A percentile compares a stretch with the other conserved stretches of the same genome.
These are phyloP conservation scores for Trichogramma pretiosum DNA, from an alignment of 1,140 invertebrate species.

Conservation along the genomic window DNA sequence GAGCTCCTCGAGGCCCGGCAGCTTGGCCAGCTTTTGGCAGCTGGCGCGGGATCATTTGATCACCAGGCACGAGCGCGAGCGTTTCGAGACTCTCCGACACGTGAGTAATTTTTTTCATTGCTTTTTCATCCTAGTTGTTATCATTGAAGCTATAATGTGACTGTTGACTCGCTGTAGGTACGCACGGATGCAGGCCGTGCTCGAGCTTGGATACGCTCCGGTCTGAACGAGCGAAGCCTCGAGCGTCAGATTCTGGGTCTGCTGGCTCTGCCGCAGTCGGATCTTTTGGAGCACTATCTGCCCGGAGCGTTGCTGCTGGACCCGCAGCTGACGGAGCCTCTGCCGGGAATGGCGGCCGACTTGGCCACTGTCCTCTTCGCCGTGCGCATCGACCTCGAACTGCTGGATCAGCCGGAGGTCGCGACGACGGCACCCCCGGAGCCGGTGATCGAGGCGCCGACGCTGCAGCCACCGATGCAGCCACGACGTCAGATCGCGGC, in stretches of 20 bases:
- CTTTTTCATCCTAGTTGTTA: no score
- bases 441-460: no score
- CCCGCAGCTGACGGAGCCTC: conserved; percentile 61
- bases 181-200: conserved; percentile 74
- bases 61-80: conserved; percentile 79
- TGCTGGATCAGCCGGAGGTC: no score
- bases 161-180: no score
- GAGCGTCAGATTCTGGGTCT: conserved; percentile 66
- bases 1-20: conserved; percentile 33
- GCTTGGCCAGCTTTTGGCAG: conserved; percentile 65
- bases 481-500: no score
- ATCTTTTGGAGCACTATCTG: conserved; percentile 61
- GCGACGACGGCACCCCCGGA: background rate
- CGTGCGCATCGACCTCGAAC: conserved; percentile 76
- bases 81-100: conserved; percentile 70
- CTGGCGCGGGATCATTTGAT: no score
- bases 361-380: conserved; percentile 82
- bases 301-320: conserved; percentile 73
- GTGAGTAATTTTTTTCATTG: no score
- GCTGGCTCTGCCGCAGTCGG: background rate
- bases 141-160: no score
- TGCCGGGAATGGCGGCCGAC: conserved; percentile 78
- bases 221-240: conserved; percentile 80
- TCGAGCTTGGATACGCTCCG: conserved; percentile 75
- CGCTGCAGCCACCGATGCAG: no score